These are phyloP conservation scores for Procavia capensis DNA, from an alignment of 2,113 vertebrate genomes.

Conservation along the genomic window DNA sequence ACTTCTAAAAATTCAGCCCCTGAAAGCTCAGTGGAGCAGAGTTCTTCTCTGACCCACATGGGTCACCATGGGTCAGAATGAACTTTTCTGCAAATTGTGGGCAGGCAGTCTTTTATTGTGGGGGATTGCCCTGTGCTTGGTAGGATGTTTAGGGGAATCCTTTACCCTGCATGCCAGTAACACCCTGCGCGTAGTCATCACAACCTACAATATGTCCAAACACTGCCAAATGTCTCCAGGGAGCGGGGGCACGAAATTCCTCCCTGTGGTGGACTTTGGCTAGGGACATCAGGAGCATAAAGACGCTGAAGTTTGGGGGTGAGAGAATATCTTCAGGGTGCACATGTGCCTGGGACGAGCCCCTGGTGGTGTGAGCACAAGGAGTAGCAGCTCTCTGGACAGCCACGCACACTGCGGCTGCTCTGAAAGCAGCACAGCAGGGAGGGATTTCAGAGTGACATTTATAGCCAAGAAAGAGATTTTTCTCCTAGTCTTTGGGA, in stretches of 20 bases:
- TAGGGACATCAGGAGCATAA: not conserved
- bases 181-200: not conserved
- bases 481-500: constrained; percentile 15
- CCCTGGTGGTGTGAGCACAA: not conserved
- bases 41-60: not conserved
- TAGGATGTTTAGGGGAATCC: not conserved
- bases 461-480: constrained; percentile 65
- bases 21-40: no score
- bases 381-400: no score
- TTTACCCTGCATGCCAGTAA: no score
- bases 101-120: not conserved
- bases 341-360: not conserved
- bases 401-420: not conserved
- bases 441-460: constrained; percentile 53
- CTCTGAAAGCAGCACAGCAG: constrained; percentile 30
- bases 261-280: not conserved
- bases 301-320: not conserved
- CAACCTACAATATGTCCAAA: not conserved
- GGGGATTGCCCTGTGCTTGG: not conserved
- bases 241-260: not conserved
- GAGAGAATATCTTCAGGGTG: not conserved
- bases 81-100: not conserved
- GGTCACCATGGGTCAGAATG: not conserved
- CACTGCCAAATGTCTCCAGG: not conserved
- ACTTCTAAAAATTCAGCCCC: not conserved